Evolutionary conservation across 1,140 invertebrate species (phyloP), one percentile per base, ranked within the genome.

Genomic region (Cyphomyrmex costatus): DNA sequence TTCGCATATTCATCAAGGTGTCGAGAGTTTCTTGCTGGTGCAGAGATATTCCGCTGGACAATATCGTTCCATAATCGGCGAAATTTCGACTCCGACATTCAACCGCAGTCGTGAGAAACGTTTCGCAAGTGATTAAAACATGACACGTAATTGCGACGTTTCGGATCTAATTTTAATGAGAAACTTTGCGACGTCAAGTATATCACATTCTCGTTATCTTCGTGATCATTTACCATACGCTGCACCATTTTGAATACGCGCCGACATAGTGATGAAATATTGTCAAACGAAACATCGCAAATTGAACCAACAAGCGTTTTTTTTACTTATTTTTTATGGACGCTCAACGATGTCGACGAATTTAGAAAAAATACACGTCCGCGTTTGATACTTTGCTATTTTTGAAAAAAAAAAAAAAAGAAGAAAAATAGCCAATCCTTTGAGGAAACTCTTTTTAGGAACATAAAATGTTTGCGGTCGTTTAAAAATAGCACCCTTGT

Each of bases 401-500:
- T 87, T 85, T 56, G 12, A n/a, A 79, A 74, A n/a, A n/a, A n/a
- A n/a, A n/a, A n/a, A n/a, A n/a, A n/a, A n/a, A n/a, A n/a, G n/a
- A n/a, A n/a, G n/a, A n/a, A n/a, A 36, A 27, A 0, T 46, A 68
- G 27, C 16, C 16, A 30, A 42, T 19, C n/a, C 19, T 87, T 87
- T 87, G 33, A 65, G 12, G 24, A 27, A 24, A 71, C 21, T 33
- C 3, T 24, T 71, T 71, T 33, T 19, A 46, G 36, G 58, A 42
- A 53, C n/a, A 58, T 42, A 33, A 88, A 86, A 79, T 60, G 53
- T 79, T 71, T 49, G 73, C 51, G 49, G 56, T 74, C 5, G 42
- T 65, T 65, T 78, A 78, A 88, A 88, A 87, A 85, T 87, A 87
- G 49, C 51, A 61, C 19, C 21, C 21, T 30, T 46, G 24, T 49